Conservation (phyloP, 2,888 invertebrate species). For the Sesia bembeciformis region DNA sequence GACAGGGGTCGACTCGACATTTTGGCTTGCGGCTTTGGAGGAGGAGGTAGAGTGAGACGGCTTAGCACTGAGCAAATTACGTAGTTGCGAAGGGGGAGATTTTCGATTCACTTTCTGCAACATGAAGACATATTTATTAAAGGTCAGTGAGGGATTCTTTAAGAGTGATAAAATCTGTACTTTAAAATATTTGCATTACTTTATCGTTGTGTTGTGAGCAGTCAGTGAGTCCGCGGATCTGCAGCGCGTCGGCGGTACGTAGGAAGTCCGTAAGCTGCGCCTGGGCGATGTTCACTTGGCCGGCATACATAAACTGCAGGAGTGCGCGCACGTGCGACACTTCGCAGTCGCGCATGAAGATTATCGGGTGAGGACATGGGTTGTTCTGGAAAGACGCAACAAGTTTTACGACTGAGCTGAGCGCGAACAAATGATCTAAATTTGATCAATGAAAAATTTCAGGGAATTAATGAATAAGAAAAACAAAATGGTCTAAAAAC, state of each 20-base stretch:
- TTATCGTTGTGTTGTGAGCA: conserved; percentile 74
- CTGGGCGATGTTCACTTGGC: conserved; percentile 88
- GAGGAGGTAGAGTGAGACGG: conserved; percentile 68
- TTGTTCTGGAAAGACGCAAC: conserved; percentile 76
- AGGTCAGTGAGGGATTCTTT: background rate
- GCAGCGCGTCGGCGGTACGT: conserved; percentile 84
- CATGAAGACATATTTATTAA: conserved; percentile 3
- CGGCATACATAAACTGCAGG: conserved; percentile 90
- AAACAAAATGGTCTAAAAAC: too few relatives aligned
- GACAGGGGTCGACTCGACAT: conserved; percentile 59
- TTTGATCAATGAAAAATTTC: too few relatives aligned
- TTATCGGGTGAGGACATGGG: conserved; percentile 89
- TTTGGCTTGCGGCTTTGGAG: conserved; percentile 75
- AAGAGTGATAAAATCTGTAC: background rate
- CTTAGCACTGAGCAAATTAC: conserved; percentile 73
- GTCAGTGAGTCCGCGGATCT: conserved; percentile 86
- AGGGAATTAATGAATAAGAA: too few relatives aligned
- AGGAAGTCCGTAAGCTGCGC: conserved; percentile 83
- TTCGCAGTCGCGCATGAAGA: conserved; percentile 89
- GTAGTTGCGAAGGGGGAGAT: conserved; percentile 71
- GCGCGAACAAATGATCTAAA: too few relatives aligned
- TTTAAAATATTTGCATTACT: conserved; percentile 26
- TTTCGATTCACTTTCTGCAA: conserved; percentile 70
- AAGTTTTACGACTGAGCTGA: too few relatives aligned
- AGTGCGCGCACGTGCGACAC: conserved; percentile 84